These are phyloP conservation scores for Rhizomys pruinosus DNA, from an alignment of 2,113 vertebrate genomes.

Conservation along the genomic window DNA sequence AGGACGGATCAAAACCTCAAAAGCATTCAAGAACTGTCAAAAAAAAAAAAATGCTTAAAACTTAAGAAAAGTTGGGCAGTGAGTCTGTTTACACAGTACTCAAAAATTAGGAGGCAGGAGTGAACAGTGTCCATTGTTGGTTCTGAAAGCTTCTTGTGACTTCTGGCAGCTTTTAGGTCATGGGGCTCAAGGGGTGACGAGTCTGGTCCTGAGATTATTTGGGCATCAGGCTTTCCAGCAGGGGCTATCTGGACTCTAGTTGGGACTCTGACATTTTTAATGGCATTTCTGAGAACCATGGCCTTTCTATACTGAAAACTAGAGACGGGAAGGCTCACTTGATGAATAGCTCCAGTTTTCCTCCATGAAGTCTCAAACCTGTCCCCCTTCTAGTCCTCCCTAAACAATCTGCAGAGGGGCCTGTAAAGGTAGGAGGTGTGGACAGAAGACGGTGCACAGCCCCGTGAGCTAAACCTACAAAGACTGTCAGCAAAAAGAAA, in stretches of 20 bases:
- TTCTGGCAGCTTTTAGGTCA: constrained; percentile 22
- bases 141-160: constrained; percentile 25
- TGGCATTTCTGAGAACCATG: constrained; percentile 53
- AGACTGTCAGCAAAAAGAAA: constrained; percentile 7
- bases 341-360: constrained; percentile 1
- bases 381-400: background rate
- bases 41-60: background rate
- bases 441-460: background rate
- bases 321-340: background rate
- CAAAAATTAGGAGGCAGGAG: background rate
- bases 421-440: background rate
- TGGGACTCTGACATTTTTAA: constrained; percentile 49
- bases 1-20: background rate
- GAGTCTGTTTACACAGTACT: background rate
- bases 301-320: constrained; percentile 40
- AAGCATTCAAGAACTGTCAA: background rate
- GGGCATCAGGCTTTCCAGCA: constrained; percentile 51
- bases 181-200: too few relatives aligned
- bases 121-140: background rate
- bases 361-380: background rate
- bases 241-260: constrained; percentile 15
- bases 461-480: background rate
- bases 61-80: background rate
- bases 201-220: constrained; percentile 37
- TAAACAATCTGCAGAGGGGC: background rate